Evolutionary conservation across 2,797 vertebrate species (phyloP).

Genomic region (Enteromius fasciolatus): DNA sequence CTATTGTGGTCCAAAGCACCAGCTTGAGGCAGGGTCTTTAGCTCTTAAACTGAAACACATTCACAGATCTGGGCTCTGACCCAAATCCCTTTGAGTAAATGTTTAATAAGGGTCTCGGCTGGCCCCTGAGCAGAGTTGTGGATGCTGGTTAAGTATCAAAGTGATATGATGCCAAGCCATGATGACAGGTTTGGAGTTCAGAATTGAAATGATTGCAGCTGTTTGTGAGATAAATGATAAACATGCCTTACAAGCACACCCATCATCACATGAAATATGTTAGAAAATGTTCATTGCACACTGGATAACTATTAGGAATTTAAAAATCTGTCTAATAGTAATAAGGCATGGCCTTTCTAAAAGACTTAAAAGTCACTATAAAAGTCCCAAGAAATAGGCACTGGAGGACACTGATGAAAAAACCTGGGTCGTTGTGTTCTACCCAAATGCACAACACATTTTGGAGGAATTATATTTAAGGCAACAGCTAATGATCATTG

Average conservation of each 20-base stretch:
- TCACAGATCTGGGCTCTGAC: slow-evolving; percentile 32
- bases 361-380: not conserved
- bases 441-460: not conserved
- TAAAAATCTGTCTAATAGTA: not conserved
- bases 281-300: not conserved
- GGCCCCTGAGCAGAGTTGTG: not conserved
- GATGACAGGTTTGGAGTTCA: not conserved
- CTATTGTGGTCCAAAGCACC: not conserved
- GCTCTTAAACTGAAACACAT: slow-evolving; percentile 26
- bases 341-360: not conserved
- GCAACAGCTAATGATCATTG: slow-evolving; percentile 5
- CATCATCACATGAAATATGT: not conserved
- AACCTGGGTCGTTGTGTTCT: not conserved
- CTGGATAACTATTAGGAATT: not conserved
- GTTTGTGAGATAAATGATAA: not conserved
- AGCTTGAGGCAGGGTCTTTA: slow-evolving; percentile 8
- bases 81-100: slow-evolving; percentile 48
- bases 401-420: not conserved
- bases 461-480: not conserved
- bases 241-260: not conserved
- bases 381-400: not conserved
- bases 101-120: slow-evolving; percentile 50
- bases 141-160: not conserved
- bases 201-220: not conserved
- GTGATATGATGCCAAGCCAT: slow-evolving; percentile 5